Percentiles rank a stretch among this genome's conserved stretches.
phyloP scores from a whole-genome alignment of 1,140 invertebrate species.

The Chrysopa pallens region DNA sequence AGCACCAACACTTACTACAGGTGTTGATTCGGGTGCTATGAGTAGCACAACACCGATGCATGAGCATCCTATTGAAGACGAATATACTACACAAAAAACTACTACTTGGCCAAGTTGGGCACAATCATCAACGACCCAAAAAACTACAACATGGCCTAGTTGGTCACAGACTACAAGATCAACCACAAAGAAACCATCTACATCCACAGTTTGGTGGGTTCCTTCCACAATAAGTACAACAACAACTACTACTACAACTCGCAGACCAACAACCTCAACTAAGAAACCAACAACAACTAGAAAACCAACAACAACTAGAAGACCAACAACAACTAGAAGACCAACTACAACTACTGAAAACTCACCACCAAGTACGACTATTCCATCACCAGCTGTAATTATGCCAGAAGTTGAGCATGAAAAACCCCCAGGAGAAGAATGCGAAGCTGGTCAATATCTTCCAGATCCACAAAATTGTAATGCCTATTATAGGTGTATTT shows the following conservation, averaged over 20 bases:
- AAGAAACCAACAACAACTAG: slow-evolving; percentile 11
- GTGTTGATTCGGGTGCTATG: slow-evolving; percentile 19
- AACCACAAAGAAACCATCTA: slow-evolving; percentile 10
- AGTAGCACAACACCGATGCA: background rate
- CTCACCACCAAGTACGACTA: slow-evolving; percentile 15
- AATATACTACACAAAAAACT: slow-evolving; percentile 15
- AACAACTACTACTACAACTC: slow-evolving; percentile 8
- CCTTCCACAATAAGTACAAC: slow-evolving; percentile 9
- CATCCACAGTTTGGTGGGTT: background rate
- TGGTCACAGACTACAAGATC: slow-evolving; percentile 11
- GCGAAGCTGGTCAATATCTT: slow-evolving; percentile 41
- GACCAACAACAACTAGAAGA: slow-evolving; percentile 18
- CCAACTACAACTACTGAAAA: slow-evolving; percentile 18
- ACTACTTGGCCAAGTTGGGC: slow-evolving; percentile 8
- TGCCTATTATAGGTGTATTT: slow-evolving; percentile 54
- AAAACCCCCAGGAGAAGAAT: slow-evolving; percentile 18
- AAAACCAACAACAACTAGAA: slow-evolving; percentile 15
- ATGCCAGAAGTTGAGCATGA: slow-evolving; percentile 17
- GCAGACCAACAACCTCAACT: slow-evolving; percentile 11
- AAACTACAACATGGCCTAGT: slow-evolving; percentile 21
- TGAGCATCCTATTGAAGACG: slow-evolving; percentile 18
- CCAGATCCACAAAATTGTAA: slow-evolving; percentile 50
- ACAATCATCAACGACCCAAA: slow-evolving; percentile 8
- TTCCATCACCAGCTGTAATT: slow-evolving; percentile 22
- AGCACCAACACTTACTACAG: slow-evolving; percentile 48